Base-by-base conservation (phyloP, 2,888 invertebrate genomes). In the Andrena minutula region DNA sequence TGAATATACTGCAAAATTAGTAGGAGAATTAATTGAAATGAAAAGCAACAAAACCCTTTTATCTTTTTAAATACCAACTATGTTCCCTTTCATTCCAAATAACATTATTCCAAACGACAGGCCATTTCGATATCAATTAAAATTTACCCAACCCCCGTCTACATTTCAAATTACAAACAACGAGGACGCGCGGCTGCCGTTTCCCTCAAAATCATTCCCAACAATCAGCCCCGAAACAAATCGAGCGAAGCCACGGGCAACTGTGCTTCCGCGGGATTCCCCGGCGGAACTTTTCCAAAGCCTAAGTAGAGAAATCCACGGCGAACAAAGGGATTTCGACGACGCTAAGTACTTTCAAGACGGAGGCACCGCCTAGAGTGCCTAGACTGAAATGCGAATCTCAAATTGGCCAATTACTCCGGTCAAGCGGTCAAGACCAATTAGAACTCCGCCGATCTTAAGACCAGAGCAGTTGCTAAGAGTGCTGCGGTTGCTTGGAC, bases 361-460 rank as follows among this genome's bases (percentile, higher is more conserved):
- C 53, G 68, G 64, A 7, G 32, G 41, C 41, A 41, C 41, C 41
- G 16, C 41, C 41, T 41, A 16, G 41, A 58, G 71, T 58, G 35
- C 23, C 30, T 53, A 70, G 47, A 35, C 53, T 51, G 32, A 49
- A 79, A 64, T 51, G n/a, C 66, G 63, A 85, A 75, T 82, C 74
- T 75, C 72, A 30, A 32, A 79, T 56, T 41, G 86, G 82, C 75
- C 89, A 91, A 91, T 91, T 90, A 88, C 88, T 89, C 88, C 85
- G 88, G 89, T 88, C 88, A 88, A 89, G 85, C 84, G 86, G 87
- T 83, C 88, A 87, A 84, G 86, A 87, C 86, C 91, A 90, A 91
- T 91, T 91, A 91, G 56, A 89, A 90, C 88, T 71, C 68, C 28
- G 26, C 12, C 66, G 70, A 73, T 72, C 82, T 82, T 74, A 63